Conservation (phyloP, 2,888 invertebrate species). For the Frankliniella fusca region DNA sequence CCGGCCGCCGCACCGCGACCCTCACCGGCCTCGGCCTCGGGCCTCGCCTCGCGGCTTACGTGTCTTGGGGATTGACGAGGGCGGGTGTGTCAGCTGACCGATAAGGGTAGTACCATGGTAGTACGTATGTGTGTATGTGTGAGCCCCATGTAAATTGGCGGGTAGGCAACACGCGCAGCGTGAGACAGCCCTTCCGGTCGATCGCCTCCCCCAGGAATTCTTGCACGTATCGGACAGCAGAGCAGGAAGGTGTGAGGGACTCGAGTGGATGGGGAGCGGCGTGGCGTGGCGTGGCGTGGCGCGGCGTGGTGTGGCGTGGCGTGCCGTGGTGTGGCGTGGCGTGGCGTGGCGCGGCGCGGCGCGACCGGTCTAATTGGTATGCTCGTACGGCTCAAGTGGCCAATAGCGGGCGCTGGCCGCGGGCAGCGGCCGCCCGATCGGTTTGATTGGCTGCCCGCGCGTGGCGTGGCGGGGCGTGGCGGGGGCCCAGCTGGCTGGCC, state of each 20-base stretch:
- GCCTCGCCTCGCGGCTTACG: not conserved
- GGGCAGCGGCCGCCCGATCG: constrained; percentile 16
- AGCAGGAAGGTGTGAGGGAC: not conserved
- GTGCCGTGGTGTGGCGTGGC: not conserved
- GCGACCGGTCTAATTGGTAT: constrained; percentile 18
- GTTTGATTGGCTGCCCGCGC: not conserved
- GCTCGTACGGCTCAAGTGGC: not conserved
- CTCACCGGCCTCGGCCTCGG: too few relatives aligned
- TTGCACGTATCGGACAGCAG: not conserved
- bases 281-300: not conserved
- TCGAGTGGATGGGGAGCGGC: not conserved
- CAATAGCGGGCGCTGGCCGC: constrained; percentile 10
- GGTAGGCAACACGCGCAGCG: not conserved
- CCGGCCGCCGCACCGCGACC: not conserved
- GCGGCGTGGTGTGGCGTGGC: not conserved
- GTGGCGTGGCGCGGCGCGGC: not conserved
- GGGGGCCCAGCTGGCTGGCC: not conserved
- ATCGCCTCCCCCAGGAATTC: not conserved
- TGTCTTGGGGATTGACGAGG: not conserved
- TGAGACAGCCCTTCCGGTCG: not conserved
- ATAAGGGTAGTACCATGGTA: not conserved
- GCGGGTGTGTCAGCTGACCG: not conserved
- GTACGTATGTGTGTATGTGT: not conserved
- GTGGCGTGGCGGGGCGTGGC: constrained; percentile 15
- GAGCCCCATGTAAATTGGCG: not conserved